Evolutionary conservation across 2,113 vertebrate species (phyloP), one percentile per base, ranked within the genome.

Genomic region (Poeciliopsis occidentalis): DNA sequence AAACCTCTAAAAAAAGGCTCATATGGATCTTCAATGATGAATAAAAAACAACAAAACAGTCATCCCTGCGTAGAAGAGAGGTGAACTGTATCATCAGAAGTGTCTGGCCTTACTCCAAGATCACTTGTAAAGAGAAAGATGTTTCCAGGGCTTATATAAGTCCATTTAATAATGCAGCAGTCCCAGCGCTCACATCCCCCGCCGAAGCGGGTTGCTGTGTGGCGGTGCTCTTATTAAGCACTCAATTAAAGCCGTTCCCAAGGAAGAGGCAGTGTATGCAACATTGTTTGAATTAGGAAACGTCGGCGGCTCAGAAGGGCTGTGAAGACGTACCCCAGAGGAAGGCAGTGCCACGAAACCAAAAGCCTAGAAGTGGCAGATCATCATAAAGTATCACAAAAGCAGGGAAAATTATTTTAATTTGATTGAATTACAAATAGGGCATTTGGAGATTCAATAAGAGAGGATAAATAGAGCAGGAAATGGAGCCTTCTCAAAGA

Each of bases 191-290:
- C 81, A 61, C 67, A 30, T 62, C 66, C 85, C 77, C 29, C 73
- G 68, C 76, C n/a, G 34, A 84, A 91, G 84, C 79, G 67, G 57
- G 83, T 79, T 84, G 85, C 82, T 87, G 84, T 87, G 88, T 87
- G 89, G 79, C 62, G 19, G 75, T 78, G 61, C 80, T 86, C 85
- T 91, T 92, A 92, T 91, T 91, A 94, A 92, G 84, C 90, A 89
- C 87, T 92, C 91, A 93, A 93, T 94, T 94, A 92, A 90, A 91
- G 85, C 76, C 71, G 60, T 89, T 93, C 88, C 92, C 91, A 85
- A 87, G 80, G 90, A 37, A 92, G 85, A 84, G 73, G 73, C 73
- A 17, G 75, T 60, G 68, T 62, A 67, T 67, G 86, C 82, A 86
- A 89, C 88, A 85, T 79, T 85, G 89, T 89, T 92, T 92, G 87